Base-by-base conservation (phyloP, 2,888 invertebrate genomes). In the Drymonia ruficornis region DNA sequence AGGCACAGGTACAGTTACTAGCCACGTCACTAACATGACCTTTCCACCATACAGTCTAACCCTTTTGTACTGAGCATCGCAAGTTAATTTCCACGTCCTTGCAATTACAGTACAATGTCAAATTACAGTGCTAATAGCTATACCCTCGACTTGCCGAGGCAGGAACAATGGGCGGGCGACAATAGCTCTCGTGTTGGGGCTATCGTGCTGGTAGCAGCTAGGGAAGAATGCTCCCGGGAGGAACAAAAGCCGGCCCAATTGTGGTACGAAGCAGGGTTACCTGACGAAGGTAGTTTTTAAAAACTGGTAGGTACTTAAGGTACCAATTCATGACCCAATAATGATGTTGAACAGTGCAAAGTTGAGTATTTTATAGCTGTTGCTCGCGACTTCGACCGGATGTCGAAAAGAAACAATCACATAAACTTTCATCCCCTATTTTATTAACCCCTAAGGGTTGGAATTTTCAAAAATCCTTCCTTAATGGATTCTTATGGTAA, bases 161-260 rank as follows among this genome's bases (percentile, higher is more conserved):
- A 53, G 79, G 77, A 72, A 84, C 83, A 85, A 86, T 86, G 84
- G 85, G 66, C 65, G 65, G 59, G 76, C 81, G 77, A 86, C 84
- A 86, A 85, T 84, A 82, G 81, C 80, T 67, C 71, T 69, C 68
- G 78, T 76, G 81, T 81, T 84, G 83, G 70, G 74, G 74, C 78
- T 81, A 82, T 83, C 86, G 84, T 72, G 78, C 79, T 76, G 77
- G 83, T 76, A 83, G 81, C 84, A 83, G 85, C 83, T 80, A 48
- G 62, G 75, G 78, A 81, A 83, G 82, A 83, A 81, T 71, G 67
- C 70, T 67, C 74, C 65, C 75, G 74, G 74, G 51, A 50, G 47
- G 73, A 84, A 86, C 84, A 85, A 84, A 82, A 79, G 83, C 72
- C 72, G 78, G 70, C 78, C 79, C 81, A 82, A 83, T 84, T 83